A percentile compares a stretch with the other conserved stretches of the same genome.
Evolutionary conservation across 2,113 vertebrate species (phyloP).

Genomic region (Leptobrachium leishanense): DNA sequence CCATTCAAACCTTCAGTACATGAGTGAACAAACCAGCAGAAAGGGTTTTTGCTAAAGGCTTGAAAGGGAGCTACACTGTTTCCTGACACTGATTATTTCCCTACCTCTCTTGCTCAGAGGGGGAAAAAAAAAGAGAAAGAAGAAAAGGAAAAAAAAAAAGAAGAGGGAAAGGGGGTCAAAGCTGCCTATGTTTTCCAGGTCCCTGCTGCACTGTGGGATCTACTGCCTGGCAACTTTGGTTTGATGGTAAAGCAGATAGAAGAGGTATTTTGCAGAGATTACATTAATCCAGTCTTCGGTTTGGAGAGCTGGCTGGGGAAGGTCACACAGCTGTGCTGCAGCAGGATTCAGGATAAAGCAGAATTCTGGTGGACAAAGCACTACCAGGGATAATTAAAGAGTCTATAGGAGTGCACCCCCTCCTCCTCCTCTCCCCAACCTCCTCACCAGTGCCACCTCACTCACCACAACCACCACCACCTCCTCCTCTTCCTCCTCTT

Average conservation of each 20-base stretch:
- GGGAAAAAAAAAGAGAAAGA: no score
- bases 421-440: background rate
- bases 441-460: constrained; percentile 1
- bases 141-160: background rate
- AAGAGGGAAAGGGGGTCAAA: constrained; percentile 4
- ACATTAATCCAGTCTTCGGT: constrained; percentile 43
- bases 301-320: constrained; percentile 39
- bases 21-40: constrained; percentile 24
- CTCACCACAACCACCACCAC: constrained; percentile 42
- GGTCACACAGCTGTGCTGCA: constrained; percentile 42
- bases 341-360: constrained; percentile 40
- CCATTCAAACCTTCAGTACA: constrained; percentile 18
- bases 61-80: background rate
- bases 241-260: constrained; percentile 15
- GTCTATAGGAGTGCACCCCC: constrained; percentile 22
- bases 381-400: constrained; percentile 42
- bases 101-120: no score
- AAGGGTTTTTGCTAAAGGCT: constrained; percentile 12
- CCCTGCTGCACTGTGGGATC: background rate
- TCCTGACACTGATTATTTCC: no score
- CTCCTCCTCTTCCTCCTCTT: constrained; percentile 22
- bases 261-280: constrained; percentile 44
- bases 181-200: background rate
- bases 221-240: constrained; percentile 38
- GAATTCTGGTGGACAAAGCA: constrained; percentile 34